Evolutionary conservation across 2,113 vertebrate species (phyloP).

Genomic region (Lampris megalopsis): DNA sequence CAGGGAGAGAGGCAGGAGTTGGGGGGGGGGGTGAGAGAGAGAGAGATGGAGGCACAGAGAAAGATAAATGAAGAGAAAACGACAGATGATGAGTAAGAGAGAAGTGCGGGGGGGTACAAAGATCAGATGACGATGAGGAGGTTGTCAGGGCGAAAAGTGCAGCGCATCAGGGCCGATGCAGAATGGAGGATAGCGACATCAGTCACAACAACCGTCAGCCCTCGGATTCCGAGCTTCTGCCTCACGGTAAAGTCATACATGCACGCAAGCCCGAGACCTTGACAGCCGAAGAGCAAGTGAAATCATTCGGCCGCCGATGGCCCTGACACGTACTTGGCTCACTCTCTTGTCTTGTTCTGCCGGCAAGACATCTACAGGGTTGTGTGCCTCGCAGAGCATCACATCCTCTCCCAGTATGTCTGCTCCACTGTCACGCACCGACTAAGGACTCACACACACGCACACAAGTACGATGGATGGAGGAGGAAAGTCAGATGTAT

Average conservation of each 20-base stretch:
- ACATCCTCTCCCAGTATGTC: slow-evolving; percentile 54
- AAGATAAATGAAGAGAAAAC: too few relatives aligned
- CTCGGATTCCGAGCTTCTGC: not conserved
- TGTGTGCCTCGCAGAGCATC: slow-evolving; percentile 46
- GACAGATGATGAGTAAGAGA: not conserved
- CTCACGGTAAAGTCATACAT: slow-evolving; percentile 51
- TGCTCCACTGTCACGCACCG: slow-evolving; percentile 53
- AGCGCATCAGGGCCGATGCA: slow-evolving; percentile 18
- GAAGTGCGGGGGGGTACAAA: not conserved
- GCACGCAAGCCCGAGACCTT: slow-evolving; percentile 58
- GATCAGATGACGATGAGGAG: not conserved
- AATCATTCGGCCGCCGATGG: slow-evolving; percentile 38
- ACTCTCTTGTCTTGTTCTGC: slow-evolving; percentile 48
- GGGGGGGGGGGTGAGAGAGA: slow-evolving; percentile 8
- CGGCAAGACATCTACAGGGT: slow-evolving; percentile 32
- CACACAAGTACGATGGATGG: slow-evolving; percentile 1
- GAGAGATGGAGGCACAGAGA: not conserved
- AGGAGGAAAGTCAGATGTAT: not conserved
- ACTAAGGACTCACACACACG: slow-evolving; percentile 14
- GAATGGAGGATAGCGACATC: slow-evolving; percentile 25
- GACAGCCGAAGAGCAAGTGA: slow-evolving; percentile 48
- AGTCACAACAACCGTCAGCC: slow-evolving; percentile 24
- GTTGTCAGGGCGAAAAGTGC: slow-evolving; percentile 29
- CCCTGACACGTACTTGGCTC: slow-evolving; percentile 46
- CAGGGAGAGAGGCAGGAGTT: not conserved